Evolutionary conservation across 2,113 vertebrate species (phyloP), one percentile per base, ranked within the genome.

Genomic region (Muntiacus muntjak): DNA sequence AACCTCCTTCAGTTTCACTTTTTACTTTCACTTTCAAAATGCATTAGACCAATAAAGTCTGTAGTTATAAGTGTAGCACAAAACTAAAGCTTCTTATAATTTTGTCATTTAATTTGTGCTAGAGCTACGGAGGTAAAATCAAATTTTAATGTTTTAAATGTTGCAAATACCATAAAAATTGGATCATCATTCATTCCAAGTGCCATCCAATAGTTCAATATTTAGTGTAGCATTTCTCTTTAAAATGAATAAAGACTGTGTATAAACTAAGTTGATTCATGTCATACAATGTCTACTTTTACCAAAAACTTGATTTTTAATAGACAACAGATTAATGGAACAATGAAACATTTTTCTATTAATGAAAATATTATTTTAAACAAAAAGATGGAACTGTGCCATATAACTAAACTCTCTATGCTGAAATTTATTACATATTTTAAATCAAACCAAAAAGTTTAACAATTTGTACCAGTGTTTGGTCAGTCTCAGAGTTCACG

Each of bases 171-270:
- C 7, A 57, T 90, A 5, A 92, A 91, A 84, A 83, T 58, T 81
- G 1, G 15, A 67, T 93, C 47, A 93, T 43, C 14, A 52, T 85
- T 89, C 4, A 86, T 88, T 79, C 19, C 55, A 54, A 89, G 3
- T 36, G 57, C 28, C 15, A 43, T 52, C 28, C 67, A 95, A 33
- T 30, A 95, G 91, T 89, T 40, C 9, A 60, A 91, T 86, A 60
- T 43, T 88, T 91, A 78, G n/a, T 36, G 21, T 64, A 93, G 28
- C 14, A 52, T 76, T 97, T 94, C 40, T 43, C 26, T 64, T 19
- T 30, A 93, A 97, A 96, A 96, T 96, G 60, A 96, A 67, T 92
- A 67, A 85, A 97, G 50, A 89, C 40, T 81, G 16, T 50, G 17
- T 36, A 58, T 58, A 93, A 94, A 82, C 52, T 85, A 81, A 86